These are phyloP conservation scores for Phaonia tiefii DNA, from an alignment of 2,888 invertebrate genomes.

Conservation along the genomic window DNA sequence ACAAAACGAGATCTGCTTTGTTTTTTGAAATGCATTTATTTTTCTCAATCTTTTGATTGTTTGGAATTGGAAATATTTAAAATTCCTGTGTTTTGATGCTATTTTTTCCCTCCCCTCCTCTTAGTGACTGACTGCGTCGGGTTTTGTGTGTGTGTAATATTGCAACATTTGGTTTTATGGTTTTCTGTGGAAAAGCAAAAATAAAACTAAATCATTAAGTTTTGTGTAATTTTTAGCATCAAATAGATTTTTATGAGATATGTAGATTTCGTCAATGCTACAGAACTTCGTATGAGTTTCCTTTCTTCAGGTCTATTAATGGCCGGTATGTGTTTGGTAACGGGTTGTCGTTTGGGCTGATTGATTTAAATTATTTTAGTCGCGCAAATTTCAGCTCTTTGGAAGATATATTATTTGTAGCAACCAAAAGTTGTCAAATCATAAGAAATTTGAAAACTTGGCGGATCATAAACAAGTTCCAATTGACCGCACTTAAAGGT, in stretches of 20 bases:
- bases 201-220: background rate
- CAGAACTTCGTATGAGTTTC: slow-evolving; percentile 11
- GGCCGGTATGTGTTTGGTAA: background rate
- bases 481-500: no score
- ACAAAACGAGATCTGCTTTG: no score
- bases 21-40: no score
- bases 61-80: background rate
- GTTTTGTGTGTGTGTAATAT: background rate
- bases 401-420: no score
- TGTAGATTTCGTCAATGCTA: background rate
- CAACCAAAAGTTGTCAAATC: no score
- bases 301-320: background rate
- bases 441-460: no score
- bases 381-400: no score
- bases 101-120: background rate
- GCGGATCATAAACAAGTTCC: no score
- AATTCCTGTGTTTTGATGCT: background rate
- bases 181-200: background rate
- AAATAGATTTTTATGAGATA: background rate
- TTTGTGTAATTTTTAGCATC: background rate
- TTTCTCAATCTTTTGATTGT: no score
- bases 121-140: background rate
- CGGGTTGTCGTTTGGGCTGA: background rate
- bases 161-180: slow-evolving; percentile 2
- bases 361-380: no score